Percentiles rank a stretch among this genome's conserved stretches.
These are phyloP conservation scores for Drosophila sordidula DNA, from an alignment of 2,888 invertebrate genomes.

Conservation along the genomic window DNA sequence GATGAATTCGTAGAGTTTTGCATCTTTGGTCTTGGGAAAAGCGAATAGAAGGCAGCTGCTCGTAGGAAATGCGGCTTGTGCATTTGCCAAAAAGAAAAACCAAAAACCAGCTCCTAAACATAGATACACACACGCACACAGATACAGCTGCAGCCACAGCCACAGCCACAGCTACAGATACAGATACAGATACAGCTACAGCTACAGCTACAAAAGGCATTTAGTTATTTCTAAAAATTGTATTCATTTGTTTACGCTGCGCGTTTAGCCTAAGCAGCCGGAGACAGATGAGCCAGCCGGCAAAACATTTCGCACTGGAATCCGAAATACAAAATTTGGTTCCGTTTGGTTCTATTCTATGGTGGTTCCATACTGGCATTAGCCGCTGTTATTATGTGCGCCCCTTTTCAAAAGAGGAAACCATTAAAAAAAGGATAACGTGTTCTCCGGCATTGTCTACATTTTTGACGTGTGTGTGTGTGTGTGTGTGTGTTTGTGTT, in stretches of 20 bases:
- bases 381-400: conserved; percentile 69
- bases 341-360: conserved; percentile 28
- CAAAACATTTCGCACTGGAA: conserved; percentile 5
- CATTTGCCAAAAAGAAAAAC: conserved; percentile 30
- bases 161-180: conserved; percentile 25
- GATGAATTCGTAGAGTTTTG: conserved; percentile 48
- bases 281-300: conserved; percentile 16
- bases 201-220: conserved; percentile 40
- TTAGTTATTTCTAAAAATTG: conserved; percentile 54
- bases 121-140: conserved; percentile 15
- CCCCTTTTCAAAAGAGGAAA: conserved; percentile 57
- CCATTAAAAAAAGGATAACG: conserved; percentile 77
- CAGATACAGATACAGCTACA: conserved; percentile 16
- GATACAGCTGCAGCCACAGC: background rate
- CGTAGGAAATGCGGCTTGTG: conserved; percentile 9
- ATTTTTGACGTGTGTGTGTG: conserved; percentile 2
- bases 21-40: conserved; percentile 36
- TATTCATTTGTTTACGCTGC: conserved; percentile 61
- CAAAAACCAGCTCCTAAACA: conserved; percentile 47
- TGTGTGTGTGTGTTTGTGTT: conserved; percentile 10
- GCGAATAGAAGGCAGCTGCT: conserved; percentile 37
- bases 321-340: conserved; percentile 1
- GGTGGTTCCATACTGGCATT: conserved; percentile 43
- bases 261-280: conserved; percentile 48
- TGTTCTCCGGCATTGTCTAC: conserved; percentile 61